Base-by-base conservation (phyloP, 2,888 invertebrate species). In the Calameuta idolon region DNA sequence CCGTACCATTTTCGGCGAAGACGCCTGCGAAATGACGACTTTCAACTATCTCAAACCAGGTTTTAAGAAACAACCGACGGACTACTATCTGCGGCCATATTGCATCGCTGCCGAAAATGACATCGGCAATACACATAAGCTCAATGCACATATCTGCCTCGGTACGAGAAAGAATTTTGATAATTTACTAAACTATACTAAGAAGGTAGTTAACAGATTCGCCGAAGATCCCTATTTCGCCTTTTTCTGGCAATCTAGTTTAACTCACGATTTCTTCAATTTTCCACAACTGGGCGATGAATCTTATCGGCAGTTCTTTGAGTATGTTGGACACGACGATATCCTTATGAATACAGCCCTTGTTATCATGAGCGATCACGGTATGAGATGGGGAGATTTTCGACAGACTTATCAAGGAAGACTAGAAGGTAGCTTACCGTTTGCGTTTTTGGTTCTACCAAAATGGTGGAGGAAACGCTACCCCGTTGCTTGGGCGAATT, bases 361-460 rank as follows among this genome's bases (percentile, higher is more conserved):
- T 23, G 92, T 97, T 76, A 90, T 97, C 12, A 93, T 98, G 92
- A 98, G 98, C 90, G 98, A 98, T 89, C 98, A 98, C 88, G 98
- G 98, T 0, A 95, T 97, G 82, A 81, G 98, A 80, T 98, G 96
- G 95, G 98, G 98, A 3, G 93, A 93, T 11, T 97, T 97, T 84
- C 93, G 97, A 12, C 93, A 94, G 83, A 98, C 98, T 0, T 96
- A 96, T 90, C 97, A 98, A 91, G 97, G 97, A 1, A 93, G 95
- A 88, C 93, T 98, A 88, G 98, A 98, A 91, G 98, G 97, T 89
- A 94, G 98, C 74, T 93, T 98, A 78, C 98, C 98, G 0, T 95
- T 97, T 82, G 92, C 97, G 55, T 95, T 95, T 84, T 91, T 97
- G 1, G 90, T 95, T 4, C 90, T 97, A 79, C 98, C 98, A 0